phyloP scores from a whole-genome alignment of 2,797 vertebrate species.

The Ciconia nigra region DNA sequence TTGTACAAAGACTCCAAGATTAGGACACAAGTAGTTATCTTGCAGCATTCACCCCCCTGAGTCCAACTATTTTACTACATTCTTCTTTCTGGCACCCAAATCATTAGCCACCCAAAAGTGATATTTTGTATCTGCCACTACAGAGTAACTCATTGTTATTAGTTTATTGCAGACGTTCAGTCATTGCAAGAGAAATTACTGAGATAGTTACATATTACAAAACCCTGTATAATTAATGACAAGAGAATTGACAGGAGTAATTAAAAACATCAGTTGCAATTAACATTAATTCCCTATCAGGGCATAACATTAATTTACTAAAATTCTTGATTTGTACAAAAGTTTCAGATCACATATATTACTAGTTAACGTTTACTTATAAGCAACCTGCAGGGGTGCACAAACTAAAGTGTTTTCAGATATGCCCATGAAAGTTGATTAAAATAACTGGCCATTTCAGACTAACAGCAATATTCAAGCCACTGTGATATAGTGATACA shows the following conservation, averaged over 20 bases:
- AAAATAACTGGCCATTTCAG: background rate
- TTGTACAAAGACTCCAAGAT: background rate
- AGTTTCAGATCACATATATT: background rate
- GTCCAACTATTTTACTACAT: background rate
- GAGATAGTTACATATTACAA: background rate
- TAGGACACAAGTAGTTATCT: background rate
- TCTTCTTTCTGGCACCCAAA: background rate
- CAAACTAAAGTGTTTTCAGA: background rate
- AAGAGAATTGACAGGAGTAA: background rate
- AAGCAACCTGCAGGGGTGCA: background rate
- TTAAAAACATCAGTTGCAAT: background rate
- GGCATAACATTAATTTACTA: background rate
- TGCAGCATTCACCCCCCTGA: background rate
- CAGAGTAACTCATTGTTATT: background rate
- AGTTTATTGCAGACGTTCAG: background rate
- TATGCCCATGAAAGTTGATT: background rate
- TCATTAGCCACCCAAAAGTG: background rate
- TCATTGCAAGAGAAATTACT: background rate
- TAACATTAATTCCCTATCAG: background rate
- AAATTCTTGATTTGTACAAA: background rate
- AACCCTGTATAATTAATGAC: background rate
- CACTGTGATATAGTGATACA: background rate
- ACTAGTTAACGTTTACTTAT: background rate
- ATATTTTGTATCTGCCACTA: background rate
- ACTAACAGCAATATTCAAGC: background rate